A percentile compares a stretch with the other conserved stretches of the same genome.
These are phyloP conservation scores for Tichodroma muraria DNA, from an alignment of 2,113 vertebrate species.

Conservation along the genomic window DNA sequence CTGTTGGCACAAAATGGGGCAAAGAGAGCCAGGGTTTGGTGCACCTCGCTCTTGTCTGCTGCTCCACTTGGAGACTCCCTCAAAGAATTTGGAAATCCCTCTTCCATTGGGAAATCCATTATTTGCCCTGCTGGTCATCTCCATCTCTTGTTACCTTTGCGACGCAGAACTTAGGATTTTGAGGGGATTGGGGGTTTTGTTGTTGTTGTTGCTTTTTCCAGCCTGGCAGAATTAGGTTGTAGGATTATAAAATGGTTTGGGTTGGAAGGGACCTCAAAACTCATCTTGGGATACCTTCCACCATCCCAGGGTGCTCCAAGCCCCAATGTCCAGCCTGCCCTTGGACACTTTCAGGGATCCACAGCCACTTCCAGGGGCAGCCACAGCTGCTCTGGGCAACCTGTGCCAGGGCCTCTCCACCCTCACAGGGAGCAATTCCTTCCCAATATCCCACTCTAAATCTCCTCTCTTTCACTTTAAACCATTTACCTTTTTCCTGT, in stretches of 20 bases:
- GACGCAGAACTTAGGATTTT: accelerated
- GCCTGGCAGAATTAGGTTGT: neutral
- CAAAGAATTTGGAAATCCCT: neutral
- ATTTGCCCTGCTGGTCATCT: neutral
- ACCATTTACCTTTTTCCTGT: accelerated
- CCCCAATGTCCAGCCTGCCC: accelerated
- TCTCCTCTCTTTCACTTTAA: neutral
- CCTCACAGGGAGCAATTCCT: neutral
- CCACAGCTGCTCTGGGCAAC: neutral
- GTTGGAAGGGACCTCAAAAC: neutral
- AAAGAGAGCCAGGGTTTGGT: neutral
- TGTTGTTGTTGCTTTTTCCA: neutral
- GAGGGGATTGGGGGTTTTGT: neutral
- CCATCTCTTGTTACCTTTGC: neutral
- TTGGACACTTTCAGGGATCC: neutral
- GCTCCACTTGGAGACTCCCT: neutral
- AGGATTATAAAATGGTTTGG: neutral
- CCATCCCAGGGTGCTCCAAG: accelerated
- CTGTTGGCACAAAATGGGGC: neutral
- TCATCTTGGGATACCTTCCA: neutral
- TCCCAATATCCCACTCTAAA: neutral
- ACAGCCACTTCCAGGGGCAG: too few relatives aligned
- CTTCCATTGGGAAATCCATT: neutral
- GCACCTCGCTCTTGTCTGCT: neutral
- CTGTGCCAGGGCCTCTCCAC: accelerated